Percentiles rank a stretch among this genome's conserved stretches.
These are phyloP conservation scores for Pelagia noctiluca DNA, from an alignment of 30 jellyfish, hydroid and myxozoan species.

Conservation along the genomic window DNA sequence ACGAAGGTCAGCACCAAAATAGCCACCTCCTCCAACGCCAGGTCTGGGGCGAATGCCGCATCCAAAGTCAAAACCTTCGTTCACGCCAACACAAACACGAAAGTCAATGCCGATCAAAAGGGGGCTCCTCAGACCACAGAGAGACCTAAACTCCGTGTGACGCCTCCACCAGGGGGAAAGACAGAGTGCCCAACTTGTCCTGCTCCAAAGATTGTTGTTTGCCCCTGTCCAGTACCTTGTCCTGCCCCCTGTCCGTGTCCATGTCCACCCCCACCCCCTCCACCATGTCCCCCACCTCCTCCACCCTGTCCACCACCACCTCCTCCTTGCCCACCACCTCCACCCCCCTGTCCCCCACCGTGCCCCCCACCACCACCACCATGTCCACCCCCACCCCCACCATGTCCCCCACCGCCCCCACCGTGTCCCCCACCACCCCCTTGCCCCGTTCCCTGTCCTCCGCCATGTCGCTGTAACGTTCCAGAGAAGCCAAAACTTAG, in stretches of 20 bases:
- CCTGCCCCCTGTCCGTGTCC: conserved; percentile 98
- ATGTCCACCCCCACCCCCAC: conserved; percentile 80
- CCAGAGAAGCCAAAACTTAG: conserved; percentile 32
- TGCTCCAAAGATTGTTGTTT: conserved; percentile 65
- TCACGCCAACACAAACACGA: conserved; percentile 94
- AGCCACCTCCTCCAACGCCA: conserved; percentile 93
- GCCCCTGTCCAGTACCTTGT: conserved; percentile 86
- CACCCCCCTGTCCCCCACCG: conserved; percentile 64
- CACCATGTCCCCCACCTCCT: conserved; percentile 79
- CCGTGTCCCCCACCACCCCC: conserved; percentile 77
- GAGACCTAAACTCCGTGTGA: conserved; percentile 51
- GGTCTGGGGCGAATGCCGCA: conserved; percentile 97
- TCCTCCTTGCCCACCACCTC: conserved; percentile 67
- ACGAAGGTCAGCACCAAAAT: conserved; percentile 95
- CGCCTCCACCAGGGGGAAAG: conserved; percentile 49
- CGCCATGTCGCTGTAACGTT: conserved; percentile 61
- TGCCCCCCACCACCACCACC: conserved; percentile 78
- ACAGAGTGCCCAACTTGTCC: conserved; percentile 57
- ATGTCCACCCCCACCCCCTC: conserved; percentile 87
- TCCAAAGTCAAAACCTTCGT: conserved; percentile 97
- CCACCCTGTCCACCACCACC: conserved; percentile 83
- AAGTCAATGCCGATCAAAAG: conserved; percentile 85
- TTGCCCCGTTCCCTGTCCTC: conserved; percentile 66
- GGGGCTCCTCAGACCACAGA: conserved; percentile 85
- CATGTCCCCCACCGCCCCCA: conserved; percentile 81